phyloP scores from a whole-genome alignment of 2,113 vertebrate species.

The Phasianus colchicus region DNA sequence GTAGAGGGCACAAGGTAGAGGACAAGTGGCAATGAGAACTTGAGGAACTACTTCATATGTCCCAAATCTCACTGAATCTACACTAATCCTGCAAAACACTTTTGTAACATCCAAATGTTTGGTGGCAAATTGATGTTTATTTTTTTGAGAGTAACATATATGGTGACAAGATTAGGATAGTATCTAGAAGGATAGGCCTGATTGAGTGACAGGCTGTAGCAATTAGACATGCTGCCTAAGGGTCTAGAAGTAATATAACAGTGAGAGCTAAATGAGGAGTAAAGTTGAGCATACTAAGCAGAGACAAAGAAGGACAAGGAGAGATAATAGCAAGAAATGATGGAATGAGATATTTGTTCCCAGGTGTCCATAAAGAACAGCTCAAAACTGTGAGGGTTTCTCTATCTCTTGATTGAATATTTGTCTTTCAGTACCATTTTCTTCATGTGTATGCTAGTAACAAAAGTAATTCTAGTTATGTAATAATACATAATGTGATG shows the following conservation, averaged over 20 bases:
- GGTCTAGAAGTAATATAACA: background rate
- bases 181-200: background rate
- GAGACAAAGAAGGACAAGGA: background rate
- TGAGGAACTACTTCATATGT: background rate
- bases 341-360: background rate
- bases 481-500: background rate
- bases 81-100: background rate
- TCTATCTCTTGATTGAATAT: background rate
- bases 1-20: background rate
- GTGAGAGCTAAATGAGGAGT: background rate
- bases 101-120: background rate
- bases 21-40: background rate
- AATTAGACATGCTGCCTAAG: background rate
- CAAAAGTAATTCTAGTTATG: background rate
- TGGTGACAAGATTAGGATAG: background rate
- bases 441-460: background rate
- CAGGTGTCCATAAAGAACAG: accelerated
- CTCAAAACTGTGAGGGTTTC: background rate
- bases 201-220: background rate
- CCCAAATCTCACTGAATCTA: background rate
- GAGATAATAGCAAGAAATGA: background rate
- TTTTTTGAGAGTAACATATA: background rate
- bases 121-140: background rate
- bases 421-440: background rate
- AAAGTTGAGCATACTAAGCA: background rate